phyloP scores from a whole-genome alignment of 1,140 invertebrate genomes.

The Caerostris darwini region DNA sequence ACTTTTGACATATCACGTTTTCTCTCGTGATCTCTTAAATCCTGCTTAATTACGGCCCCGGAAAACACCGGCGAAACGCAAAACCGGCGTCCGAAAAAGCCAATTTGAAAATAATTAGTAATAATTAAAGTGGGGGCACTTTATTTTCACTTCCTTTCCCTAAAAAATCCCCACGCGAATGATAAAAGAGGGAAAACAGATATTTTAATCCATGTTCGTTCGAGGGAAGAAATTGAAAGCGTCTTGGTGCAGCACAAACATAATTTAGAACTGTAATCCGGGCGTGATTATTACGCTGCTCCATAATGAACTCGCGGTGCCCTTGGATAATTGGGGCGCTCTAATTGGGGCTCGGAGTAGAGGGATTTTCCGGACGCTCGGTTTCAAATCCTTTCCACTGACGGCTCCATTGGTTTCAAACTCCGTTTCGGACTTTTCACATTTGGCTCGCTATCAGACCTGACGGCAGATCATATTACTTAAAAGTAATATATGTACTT shows the following conservation, averaged over 20 bases:
- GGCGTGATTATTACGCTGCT: not conserved
- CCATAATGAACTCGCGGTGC: not conserved
- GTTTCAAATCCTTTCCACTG: not conserved
- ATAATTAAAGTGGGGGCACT: no score
- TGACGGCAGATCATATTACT: no score
- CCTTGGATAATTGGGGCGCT: not conserved
- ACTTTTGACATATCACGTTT: not conserved
- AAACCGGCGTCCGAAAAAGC: not conserved
- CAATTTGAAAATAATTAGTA: constrained; percentile 25
- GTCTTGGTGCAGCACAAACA: not conserved
- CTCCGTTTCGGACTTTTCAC: not conserved
- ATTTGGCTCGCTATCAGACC: no score
- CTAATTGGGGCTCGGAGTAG: not conserved
- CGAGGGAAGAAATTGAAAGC: not conserved
- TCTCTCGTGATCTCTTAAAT: not conserved
- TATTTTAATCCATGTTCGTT: not conserved
- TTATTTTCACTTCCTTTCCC: not conserved
- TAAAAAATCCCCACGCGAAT: not conserved
- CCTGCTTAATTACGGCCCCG: not conserved
- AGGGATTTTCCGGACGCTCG: not conserved
- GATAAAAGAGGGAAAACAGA: constrained; percentile 8
- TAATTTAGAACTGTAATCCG: constrained; percentile 6
- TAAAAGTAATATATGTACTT: no score
- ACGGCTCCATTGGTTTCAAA: not conserved
- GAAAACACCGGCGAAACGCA: no score